These are phyloP conservation scores for Drosophila tripunctata DNA, from an alignment of 2,888 invertebrate genomes.

Conservation along the genomic window DNA sequence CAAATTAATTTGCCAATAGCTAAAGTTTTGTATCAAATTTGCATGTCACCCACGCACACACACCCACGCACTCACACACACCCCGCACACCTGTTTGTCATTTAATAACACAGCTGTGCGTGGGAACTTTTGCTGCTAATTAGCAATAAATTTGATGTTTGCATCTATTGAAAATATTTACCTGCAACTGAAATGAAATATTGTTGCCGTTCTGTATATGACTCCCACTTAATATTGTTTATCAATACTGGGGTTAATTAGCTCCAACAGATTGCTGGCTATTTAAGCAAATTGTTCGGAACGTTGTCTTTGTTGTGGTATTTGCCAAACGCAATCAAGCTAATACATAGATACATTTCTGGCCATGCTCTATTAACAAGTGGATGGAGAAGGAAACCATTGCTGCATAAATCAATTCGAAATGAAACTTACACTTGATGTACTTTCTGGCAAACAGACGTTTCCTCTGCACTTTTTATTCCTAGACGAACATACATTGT, in stretches of 20 bases:
- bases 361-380: conserved; percentile 7
- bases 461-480: background rate
- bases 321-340: conserved; percentile 59
- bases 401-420: conserved; percentile 75
- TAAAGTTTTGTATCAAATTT: conserved; percentile 74
- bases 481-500: conserved; percentile 54
- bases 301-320: background rate
- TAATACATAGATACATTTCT: conserved; percentile 21
- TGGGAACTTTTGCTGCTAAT: conserved; percentile 53
- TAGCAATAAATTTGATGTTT: conserved; percentile 73
- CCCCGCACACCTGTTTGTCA: background rate
- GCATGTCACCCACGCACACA: conserved; percentile 49
- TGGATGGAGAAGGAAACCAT: background rate
- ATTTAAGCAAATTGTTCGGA: conserved; percentile 5
- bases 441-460: conserved; percentile 45
- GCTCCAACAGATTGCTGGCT: conserved; percentile 25
- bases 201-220: conserved; percentile 30
- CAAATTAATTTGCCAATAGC: conserved; percentile 74
- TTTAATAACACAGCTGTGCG: conserved; percentile 7
- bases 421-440: conserved; percentile 74
- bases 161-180: conserved; percentile 38
- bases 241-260: conserved; percentile 44
- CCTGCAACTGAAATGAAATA: conserved; percentile 52
- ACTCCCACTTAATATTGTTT: conserved; percentile 30
- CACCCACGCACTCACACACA: conserved; percentile 2